Evolutionary conservation across 2,113 vertebrate species (phyloP).

Genomic region (Lichenostomus cassidix): DNA sequence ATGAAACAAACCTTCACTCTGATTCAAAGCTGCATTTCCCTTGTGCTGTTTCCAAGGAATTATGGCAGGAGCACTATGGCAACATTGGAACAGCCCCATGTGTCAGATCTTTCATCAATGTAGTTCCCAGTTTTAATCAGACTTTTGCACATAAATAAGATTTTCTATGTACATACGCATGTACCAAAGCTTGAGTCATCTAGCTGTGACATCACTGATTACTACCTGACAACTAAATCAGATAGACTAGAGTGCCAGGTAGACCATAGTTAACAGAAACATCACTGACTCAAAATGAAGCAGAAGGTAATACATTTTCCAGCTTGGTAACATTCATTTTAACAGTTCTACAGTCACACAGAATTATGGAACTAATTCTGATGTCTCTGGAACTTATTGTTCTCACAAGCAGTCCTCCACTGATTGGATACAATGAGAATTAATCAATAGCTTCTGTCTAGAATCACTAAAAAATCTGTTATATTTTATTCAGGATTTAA

Average conservation of each 20-base stretch:
- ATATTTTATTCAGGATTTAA: background rate
- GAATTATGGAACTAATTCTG: background rate
- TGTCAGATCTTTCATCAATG: background rate
- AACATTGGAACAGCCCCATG: background rate
- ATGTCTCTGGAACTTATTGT: background rate
- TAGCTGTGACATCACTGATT: background rate
- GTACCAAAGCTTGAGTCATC: background rate
- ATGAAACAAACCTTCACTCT: background rate
- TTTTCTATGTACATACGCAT: background rate
- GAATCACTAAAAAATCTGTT: background rate
- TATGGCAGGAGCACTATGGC: background rate
- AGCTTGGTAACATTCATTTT: background rate
- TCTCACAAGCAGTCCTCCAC: background rate
- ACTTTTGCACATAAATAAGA: background rate
- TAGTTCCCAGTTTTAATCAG: background rate
- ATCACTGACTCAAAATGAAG: background rate
- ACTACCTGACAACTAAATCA: background rate
- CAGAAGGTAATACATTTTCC: background rate
- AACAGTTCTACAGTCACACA: background rate
- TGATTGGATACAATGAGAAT: background rate
- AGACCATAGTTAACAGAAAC: background rate
- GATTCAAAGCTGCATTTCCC: background rate
- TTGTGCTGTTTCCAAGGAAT: background rate
- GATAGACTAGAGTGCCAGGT: background rate
- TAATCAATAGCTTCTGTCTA: background rate